A percentile compares a stretch with the other conserved stretches of the same genome.
Conservation (phyloP, 1,140 invertebrate species). For the Triops longicaudatus region DNA sequence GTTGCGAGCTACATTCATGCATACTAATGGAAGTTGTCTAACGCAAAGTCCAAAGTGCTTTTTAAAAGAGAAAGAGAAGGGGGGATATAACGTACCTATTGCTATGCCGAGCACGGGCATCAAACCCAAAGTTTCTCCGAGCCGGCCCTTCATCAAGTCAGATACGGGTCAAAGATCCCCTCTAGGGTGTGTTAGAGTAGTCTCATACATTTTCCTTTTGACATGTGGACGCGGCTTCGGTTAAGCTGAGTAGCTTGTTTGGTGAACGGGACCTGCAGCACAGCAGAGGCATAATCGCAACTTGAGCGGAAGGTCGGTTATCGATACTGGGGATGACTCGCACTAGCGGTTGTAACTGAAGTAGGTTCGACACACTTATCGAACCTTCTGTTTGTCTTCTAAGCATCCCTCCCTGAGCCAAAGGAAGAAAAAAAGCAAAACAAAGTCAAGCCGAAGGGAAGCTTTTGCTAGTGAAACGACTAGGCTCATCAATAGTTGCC, state of each 20-base stretch:
- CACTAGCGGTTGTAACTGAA: neutral
- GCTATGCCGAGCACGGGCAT: neutral
- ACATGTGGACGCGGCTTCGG: conserved; percentile 5
- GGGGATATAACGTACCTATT: neutral
- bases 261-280: neutral
- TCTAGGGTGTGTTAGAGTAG: conserved; percentile 7
- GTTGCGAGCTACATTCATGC: neutral
- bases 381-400: neutral
- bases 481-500: neutral
- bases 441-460: neutral
- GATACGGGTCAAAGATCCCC: conserved; percentile 4
- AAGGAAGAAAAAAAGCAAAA: neutral
- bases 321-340: neutral
- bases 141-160: conserved; percentile 10
- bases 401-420: neutral
- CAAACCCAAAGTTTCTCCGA: neutral
- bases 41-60: conserved; percentile 2
- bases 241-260: neutral
- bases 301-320: neutral
- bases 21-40: neutral
- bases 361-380: neutral
- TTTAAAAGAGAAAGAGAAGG: neutral
- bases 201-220: conserved; percentile 15
- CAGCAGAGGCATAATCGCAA: neutral
- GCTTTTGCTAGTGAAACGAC: neutral